These are phyloP conservation scores for Lottia gigantea DNA, from an alignment of 2,888 invertebrate species.

Conservation along the genomic window DNA sequence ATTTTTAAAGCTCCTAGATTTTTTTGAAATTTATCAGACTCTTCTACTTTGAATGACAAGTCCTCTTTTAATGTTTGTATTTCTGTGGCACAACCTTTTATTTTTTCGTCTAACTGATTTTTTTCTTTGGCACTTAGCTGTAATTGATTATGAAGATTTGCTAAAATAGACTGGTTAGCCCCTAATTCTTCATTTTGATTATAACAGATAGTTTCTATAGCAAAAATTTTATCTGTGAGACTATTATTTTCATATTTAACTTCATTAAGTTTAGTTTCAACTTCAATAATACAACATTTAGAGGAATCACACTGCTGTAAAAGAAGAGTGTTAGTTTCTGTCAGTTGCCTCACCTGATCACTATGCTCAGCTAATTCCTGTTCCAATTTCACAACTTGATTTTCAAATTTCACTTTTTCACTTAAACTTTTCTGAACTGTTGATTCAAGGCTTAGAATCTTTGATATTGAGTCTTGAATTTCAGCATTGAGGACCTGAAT, in stretches of 20 bases:
- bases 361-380: conserved; percentile 20
- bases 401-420: conserved; percentile 28
- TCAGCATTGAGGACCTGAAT: conserved; percentile 27
- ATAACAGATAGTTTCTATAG: conserved; percentile 2
- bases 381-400: conserved; percentile 9
- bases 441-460: conserved; percentile 26
- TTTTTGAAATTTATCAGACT: neutral
- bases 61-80: neutral
- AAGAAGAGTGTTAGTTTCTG: conserved; percentile 37
- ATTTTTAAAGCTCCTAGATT: neutral
- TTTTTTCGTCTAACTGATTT: neutral
- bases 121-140: neutral
- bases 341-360: conserved; percentile 38
- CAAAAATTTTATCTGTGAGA: conserved; percentile 6
- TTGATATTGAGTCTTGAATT: conserved; percentile 21
- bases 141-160: neutral
- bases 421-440: conserved; percentile 28
- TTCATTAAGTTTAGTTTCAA: conserved; percentile 12
- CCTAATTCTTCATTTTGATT: neutral
- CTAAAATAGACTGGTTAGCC: neutral
- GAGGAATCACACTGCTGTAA: conserved; percentile 34
- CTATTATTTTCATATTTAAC: neutral
- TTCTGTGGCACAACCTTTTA: neutral
- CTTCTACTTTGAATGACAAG: neutral
- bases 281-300: conserved; percentile 25